Conservation (phyloP, 2,797 vertebrate species). For the Dermochelys coriacea region DNA sequence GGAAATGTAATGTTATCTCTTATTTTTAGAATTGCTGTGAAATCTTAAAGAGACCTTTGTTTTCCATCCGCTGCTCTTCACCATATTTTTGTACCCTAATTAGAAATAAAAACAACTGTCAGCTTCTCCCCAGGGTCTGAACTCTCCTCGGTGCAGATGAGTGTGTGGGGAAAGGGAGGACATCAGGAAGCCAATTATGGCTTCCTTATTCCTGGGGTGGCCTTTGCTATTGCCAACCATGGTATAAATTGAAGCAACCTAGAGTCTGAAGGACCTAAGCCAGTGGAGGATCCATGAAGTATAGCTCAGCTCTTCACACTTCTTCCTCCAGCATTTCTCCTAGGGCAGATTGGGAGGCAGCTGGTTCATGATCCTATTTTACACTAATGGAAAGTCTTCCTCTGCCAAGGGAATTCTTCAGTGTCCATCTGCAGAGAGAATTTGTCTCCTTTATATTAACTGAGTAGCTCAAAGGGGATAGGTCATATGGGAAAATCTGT, state of each 20-base stretch:
- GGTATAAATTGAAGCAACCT: background rate
- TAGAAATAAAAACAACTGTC: background rate
- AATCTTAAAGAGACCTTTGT: background rate
- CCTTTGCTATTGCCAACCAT: background rate
- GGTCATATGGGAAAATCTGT: background rate
- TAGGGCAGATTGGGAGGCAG: background rate
- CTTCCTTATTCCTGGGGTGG: background rate
- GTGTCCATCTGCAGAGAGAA: background rate
- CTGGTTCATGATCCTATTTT: background rate
- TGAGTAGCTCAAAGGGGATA: background rate
- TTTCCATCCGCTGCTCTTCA: background rate
- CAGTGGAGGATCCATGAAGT: background rate
- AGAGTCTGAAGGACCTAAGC: background rate
- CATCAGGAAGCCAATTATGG: background rate
- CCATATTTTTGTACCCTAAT: background rate
- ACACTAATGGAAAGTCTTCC: background rate
- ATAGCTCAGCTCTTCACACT: background rate
- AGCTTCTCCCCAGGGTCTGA: background rate
- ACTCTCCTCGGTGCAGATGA: background rate
- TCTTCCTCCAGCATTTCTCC: background rate
- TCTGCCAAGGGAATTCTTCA: background rate
- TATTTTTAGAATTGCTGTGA: background rate
- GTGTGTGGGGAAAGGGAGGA: background rate
- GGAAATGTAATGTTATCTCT: background rate
- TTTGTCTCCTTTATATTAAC: background rate